Evolutionary conservation across 2,888 invertebrate genomes (phyloP), one percentile per base, ranked within the genome.

Genomic region (Leuctra nigra): DNA sequence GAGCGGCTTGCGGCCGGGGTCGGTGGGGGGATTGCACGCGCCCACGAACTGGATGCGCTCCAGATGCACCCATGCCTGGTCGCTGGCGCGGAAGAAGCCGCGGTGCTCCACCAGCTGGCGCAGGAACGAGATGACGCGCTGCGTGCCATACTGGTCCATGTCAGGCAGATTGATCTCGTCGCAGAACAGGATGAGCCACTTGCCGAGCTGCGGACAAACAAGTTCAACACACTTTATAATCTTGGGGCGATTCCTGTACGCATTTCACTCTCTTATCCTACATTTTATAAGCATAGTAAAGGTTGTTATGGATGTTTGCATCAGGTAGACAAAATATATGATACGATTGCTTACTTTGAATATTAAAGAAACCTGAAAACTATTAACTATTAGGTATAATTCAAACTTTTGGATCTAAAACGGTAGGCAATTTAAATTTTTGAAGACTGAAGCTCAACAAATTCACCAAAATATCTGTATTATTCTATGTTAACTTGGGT

Each of bases 141-240:
- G 98, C 0, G 90, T 90, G 64, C 96, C 97, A 70, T 97, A 98
- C 68, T 91, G 88, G 71, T 99, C 99, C 91, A 96, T 95, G 68
- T 97, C 96, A 0, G 99, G 99, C 70, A 99, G 83, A 77, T 99
- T 99, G 69, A 99, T 99, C 80, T 99, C 99, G 73, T 99, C 99
- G 73, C 99, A 99, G 82, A 99, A 99, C 41, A 99, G 78, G 1
- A 99, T 93, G 57, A 99, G 77, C 99, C 99, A 99, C 75, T 95
- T 97, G 59, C 96, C 96, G 62, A 97, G 77, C 81, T 91, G 73
- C 2, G 23, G n/a, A 38, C 38, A n/a, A 6, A 38, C 16, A 41
- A 41, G 18, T 16, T 6, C 18, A 4, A 41, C 7, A n/a, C 6
- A 38, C 38, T 33, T 33, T 33, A 33, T 6, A 33, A 7, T 11